phyloP scores from a whole-genome alignment of 2,888 invertebrate genomes.

The Physocephala rufipes region DNA sequence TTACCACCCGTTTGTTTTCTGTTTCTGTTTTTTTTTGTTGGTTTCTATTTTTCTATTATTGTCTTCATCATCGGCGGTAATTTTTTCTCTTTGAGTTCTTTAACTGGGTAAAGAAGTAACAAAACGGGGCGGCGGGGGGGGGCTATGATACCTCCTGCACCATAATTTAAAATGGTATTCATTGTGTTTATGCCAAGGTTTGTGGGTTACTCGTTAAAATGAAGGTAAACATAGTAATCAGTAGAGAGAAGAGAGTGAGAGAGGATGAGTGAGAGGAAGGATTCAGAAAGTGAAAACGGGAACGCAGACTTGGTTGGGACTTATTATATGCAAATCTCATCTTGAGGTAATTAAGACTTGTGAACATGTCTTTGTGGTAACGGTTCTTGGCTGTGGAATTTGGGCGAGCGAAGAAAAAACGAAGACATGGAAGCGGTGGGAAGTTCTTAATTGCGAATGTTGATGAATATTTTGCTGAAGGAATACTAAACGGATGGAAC shows the following conservation, averaged over 20 bases:
- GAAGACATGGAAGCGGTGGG: not conserved
- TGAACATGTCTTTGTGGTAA: conserved; percentile 52
- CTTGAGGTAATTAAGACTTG: conserved; percentile 60
- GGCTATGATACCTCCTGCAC: too few relatives aligned
- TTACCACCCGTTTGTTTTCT: conserved; percentile 1
- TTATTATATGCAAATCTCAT: conserved; percentile 57
- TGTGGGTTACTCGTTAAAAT: too few relatives aligned
- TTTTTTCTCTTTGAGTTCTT: too few relatives aligned
- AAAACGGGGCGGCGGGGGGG: too few relatives aligned
- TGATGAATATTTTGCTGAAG: not conserved
- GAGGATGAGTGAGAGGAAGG: not conserved
- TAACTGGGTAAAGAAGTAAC: too few relatives aligned
- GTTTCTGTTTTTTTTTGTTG: not conserved
- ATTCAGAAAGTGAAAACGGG: not conserved
- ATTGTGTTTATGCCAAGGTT: too few relatives aligned
- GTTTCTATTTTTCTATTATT: not conserved
- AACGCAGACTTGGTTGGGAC: not conserved
- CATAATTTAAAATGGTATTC: too few relatives aligned
- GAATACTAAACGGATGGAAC: not conserved
- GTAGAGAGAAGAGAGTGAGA: not conserved
- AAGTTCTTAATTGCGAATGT: not conserved
- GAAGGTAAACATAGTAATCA: not conserved
- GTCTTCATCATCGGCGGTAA: too few relatives aligned
- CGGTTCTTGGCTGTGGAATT: conserved; percentile 26
- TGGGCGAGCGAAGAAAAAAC: conserved; percentile 4